Conservation (phyloP, 2,888 invertebrate genomes). For the Tinea trinotella region DNA sequence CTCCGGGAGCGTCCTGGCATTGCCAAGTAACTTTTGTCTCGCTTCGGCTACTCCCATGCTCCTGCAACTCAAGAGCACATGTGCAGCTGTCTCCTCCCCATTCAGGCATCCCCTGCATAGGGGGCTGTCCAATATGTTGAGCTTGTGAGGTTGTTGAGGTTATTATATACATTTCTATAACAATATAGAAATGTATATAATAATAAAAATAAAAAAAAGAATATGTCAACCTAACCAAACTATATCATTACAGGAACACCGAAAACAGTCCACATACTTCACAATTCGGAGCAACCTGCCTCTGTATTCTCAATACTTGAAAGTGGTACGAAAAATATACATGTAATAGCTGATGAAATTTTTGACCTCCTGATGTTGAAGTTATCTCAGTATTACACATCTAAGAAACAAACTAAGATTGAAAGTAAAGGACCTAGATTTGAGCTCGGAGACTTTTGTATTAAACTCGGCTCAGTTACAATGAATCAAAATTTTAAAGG, state of each 20-base stretch:
- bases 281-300: conserved; percentile 96
- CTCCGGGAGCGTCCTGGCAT: too few relatives aligned
- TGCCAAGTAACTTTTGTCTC: too few relatives aligned
- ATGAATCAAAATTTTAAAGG: conserved; percentile 96
- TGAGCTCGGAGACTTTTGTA: conserved; percentile 92
- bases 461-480: conserved; percentile 93
- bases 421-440: conserved; percentile 92
- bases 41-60: too few relatives aligned
- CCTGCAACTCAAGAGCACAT: too few relatives aligned
- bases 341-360: conserved; percentile 90
- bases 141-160: too few relatives aligned
- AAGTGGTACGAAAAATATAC: conserved; percentile 87
- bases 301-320: conserved; percentile 94
- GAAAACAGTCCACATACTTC: conserved; percentile 91
- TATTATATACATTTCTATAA: too few relatives aligned
- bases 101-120: too few relatives aligned
- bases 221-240: too few relatives aligned
- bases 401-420: conserved; percentile 90
- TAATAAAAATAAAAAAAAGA: too few relatives aligned
- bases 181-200: too few relatives aligned
- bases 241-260: conserved; percentile 73
- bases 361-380: conserved; percentile 94
- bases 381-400: conserved; percentile 88
- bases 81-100: too few relatives aligned
- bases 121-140: too few relatives aligned